phyloP scores from a whole-genome alignment of 2,797 vertebrate species.

The Rallus crepitans region DNA sequence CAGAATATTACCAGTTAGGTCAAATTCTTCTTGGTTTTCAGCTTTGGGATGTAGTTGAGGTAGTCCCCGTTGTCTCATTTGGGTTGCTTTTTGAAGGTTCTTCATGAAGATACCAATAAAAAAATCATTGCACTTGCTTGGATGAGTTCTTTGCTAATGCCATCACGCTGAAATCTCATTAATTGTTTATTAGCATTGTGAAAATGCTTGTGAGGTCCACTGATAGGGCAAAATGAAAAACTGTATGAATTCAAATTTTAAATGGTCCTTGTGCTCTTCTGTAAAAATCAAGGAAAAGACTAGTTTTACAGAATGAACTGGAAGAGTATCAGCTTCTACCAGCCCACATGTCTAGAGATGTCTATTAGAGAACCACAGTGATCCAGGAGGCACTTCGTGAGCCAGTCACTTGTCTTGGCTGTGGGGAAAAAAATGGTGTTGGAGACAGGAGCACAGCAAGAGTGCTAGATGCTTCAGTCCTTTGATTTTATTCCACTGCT shows the following conservation, averaged over 20 bases:
- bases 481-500: not conserved
- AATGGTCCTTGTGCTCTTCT: not conserved
- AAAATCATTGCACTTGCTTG: not conserved
- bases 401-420: not conserved
- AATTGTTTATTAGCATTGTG: not conserved
- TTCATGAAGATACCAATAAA: not conserved
- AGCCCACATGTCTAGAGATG: not conserved
- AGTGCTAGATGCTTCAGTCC: not conserved
- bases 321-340: not conserved
- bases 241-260: not conserved
- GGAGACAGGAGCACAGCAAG: not conserved
- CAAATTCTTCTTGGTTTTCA: not conserved
- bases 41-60: not conserved
- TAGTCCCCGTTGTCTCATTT: not conserved
- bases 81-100: not conserved
- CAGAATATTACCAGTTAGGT: not conserved
- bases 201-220: not conserved
- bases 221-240: not conserved
- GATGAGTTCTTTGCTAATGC: not conserved
- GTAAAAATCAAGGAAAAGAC: not conserved
- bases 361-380: not conserved
- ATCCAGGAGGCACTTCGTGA: not conserved
- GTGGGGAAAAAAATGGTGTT: not conserved
- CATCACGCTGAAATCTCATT: not conserved
- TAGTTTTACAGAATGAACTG: not conserved